A percentile compares a stretch with the other conserved stretches of the same genome.
These are phyloP conservation scores for Cephus spinipes DNA, from an alignment of 2,888 invertebrate genomes.

Conservation along the genomic window DNA sequence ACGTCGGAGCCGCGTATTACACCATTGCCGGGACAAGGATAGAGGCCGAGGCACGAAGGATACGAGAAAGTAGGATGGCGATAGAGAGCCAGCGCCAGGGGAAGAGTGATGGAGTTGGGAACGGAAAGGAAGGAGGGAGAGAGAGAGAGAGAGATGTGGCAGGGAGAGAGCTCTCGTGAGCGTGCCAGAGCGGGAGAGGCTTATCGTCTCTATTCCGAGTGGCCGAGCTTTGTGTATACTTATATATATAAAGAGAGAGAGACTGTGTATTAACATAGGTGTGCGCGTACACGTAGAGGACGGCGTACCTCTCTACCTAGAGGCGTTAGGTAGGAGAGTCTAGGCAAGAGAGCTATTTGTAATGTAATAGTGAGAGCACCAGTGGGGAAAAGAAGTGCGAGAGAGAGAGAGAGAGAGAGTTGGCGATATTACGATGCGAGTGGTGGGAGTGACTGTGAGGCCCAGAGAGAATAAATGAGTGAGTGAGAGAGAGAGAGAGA, in stretches of 20 bases:
- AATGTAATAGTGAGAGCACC: constrained; percentile 57
- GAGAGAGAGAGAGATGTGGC: constrained; percentile 21
- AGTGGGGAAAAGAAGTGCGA: constrained; percentile 50
- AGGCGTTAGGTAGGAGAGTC: constrained; percentile 32
- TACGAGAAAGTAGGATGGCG: constrained; percentile 26
- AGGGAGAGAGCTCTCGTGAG: constrained; percentile 12
- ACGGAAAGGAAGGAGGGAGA: constrained; percentile 18
- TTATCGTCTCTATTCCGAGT: constrained; percentile 19
- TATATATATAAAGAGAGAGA: constrained; percentile 1
- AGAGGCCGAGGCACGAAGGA: constrained; percentile 27
- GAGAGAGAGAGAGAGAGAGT: constrained; percentile 31
- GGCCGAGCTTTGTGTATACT: too few species aligned
- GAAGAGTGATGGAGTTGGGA: constrained; percentile 26
- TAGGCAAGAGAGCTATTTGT: constrained; percentile 59
- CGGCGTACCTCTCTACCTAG: neutral
- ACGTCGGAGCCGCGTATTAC: constrained; percentile 38
- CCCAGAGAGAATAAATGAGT: constrained; percentile 25
- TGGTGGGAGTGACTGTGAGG: constrained; percentile 19
- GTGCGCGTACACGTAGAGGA: neutral
- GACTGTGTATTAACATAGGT: neutral
- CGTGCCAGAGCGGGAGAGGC: constrained; percentile 20
- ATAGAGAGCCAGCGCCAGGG: constrained; percentile 16
- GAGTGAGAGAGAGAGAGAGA: constrained; percentile 12
- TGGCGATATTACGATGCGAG: constrained; percentile 11
- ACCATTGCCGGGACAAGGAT: constrained; percentile 44